These are phyloP conservation scores for Salarias fasciatus DNA, from an alignment of 2,797 vertebrate genomes.

Conservation along the genomic window DNA sequence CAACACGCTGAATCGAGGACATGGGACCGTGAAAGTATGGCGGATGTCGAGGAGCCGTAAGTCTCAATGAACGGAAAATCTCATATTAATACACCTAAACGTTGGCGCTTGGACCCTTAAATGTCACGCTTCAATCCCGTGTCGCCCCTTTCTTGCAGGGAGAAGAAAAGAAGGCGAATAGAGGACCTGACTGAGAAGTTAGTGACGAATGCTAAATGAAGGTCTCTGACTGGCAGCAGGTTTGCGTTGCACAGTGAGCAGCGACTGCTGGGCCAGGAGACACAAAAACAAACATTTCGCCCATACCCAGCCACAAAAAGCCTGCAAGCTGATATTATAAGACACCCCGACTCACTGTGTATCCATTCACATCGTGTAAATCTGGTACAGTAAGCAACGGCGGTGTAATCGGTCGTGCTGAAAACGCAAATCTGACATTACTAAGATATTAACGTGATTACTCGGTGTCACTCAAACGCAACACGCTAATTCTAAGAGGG, in stretches of 20 bases:
- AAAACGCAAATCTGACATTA: not conserved
- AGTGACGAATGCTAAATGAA: conserved; percentile 87
- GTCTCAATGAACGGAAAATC: conserved; percentile 79
- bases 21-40: conserved; percentile 92
- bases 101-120: not conserved
- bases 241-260: conserved; percentile 75
- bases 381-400: not conserved
- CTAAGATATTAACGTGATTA: not conserved
- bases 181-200: conserved; percentile 99
- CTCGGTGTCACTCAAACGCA: not conserved
- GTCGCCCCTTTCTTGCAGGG: conserved; percentile 91
- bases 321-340: conserved; percentile 1
- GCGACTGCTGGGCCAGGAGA: conserved; percentile 73
- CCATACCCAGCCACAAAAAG: not conserved
- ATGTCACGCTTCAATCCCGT: conserved; percentile 81
- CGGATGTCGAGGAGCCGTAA: conserved; percentile 97
- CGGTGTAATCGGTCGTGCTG: not conserved
- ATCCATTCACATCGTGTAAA: not conserved
- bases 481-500: not conserved
- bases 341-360: accelerated
- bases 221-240: conserved; percentile 79
- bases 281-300: conserved; percentile 27
- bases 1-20: conserved; percentile 71
- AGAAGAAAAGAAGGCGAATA: conserved; percentile 99
- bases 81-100: conserved; percentile 11